A percentile compares a stretch with the other conserved stretches of the same genome.
Conservation (phyloP, 2,797 vertebrate genomes). For the Heterohyrax brucei region DNA sequence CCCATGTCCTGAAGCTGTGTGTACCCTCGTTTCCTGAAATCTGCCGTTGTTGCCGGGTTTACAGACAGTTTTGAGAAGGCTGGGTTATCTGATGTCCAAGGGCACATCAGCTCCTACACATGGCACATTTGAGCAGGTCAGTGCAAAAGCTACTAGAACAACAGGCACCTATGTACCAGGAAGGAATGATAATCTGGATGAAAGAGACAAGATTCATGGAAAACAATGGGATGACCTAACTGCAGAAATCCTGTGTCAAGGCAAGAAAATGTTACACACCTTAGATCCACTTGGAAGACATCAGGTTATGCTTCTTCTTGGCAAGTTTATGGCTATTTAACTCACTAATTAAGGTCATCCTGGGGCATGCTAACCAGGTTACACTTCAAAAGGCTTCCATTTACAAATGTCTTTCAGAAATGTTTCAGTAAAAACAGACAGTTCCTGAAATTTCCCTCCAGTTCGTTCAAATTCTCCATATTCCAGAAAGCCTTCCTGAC, state of each 20-base stretch:
- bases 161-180: rapidly evolving
- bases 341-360: neutral
- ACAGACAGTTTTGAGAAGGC: neutral
- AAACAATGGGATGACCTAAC: neutral
- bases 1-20: rapidly evolving
- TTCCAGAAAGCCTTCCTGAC: neutral
- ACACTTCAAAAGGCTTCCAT: neutral
- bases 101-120: neutral
- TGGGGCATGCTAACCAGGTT: neutral
- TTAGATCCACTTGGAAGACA: neutral
- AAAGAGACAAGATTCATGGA: neutral
- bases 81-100: neutral
- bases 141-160: neutral
- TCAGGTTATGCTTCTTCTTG: neutral
- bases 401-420: neutral
- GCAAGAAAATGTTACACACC: neutral
- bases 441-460: neutral
- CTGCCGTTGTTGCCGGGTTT: neutral
- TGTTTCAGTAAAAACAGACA: too few relatives aligned
- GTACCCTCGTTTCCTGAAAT: too few relatives aligned
- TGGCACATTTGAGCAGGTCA: neutral
- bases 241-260: neutral
- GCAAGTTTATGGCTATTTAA: neutral
- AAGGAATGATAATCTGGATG: rapidly evolving
- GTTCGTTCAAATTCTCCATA: neutral